Percentiles rank a stretch among this genome's conserved stretches.
Conservation (phyloP, 2,797 vertebrate genomes). For the Tinamus major region DNA sequence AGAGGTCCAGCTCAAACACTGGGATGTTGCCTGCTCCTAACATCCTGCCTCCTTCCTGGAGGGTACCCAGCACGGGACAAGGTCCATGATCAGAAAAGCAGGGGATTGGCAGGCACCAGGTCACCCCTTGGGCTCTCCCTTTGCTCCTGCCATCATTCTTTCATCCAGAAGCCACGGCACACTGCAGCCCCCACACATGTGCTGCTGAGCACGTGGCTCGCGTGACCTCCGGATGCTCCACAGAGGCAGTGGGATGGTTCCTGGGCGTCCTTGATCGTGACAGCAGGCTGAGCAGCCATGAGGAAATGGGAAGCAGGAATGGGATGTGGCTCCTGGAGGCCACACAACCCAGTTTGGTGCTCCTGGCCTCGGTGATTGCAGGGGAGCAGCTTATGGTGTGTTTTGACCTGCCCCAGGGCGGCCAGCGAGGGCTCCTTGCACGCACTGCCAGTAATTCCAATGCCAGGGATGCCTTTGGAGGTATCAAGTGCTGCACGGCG, state of each 20-base stretch:
- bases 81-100: no score
- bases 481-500: not conserved
- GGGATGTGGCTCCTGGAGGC: fast-evolving
- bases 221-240: not conserved
- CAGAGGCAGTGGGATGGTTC: not conserved
- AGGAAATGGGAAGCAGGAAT: not conserved
- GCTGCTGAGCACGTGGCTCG: not conserved
- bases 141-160: no score
- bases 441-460: not conserved
- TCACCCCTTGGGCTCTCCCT: no score
- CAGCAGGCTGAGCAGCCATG: not conserved
- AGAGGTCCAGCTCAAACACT: no score
- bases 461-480: not conserved
- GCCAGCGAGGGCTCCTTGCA: not conserved
- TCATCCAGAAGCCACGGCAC: no score
- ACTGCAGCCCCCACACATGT: no score
- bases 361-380: fast-evolving
- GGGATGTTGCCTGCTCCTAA: no score
- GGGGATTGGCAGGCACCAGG: no score
- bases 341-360: not conserved
- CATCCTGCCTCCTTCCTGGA: no score
- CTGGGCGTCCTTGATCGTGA: no score
- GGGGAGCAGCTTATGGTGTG: not conserved
- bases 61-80: no score
- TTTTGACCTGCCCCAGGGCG: not conserved